Percentiles rank a stretch among this genome's conserved stretches.
Evolutionary conservation across 2,888 invertebrate genomes (phyloP).

Genomic region (Polydrusus cervinus): DNA sequence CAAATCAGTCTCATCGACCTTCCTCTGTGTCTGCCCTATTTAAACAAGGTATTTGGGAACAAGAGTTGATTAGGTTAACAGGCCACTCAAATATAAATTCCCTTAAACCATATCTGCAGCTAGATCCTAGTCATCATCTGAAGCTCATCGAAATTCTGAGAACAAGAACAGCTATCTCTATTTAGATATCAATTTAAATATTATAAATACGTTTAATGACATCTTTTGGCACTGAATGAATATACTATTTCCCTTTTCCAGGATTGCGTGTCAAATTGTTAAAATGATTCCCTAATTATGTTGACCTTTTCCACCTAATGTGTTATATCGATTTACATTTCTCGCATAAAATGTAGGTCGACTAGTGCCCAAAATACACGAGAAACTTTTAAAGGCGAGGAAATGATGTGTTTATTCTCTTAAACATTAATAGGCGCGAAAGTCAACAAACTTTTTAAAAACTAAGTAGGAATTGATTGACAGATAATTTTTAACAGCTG

Average conservation of each 20-base stretch:
- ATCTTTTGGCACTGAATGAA: neutral
- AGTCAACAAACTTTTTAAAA: slow-evolving; percentile 11
- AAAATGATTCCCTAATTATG: slow-evolving; percentile 8
- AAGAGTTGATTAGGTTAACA: too few species aligned
- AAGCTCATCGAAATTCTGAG: too few species aligned
- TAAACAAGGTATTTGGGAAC: too few species aligned
- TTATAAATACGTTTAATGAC: too few species aligned
- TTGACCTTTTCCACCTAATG: slow-evolving; percentile 9
- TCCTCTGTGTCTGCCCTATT: too few species aligned
- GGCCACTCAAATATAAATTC: too few species aligned
- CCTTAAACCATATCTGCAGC: too few species aligned
- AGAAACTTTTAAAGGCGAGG: neutral
- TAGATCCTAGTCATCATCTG: too few species aligned
- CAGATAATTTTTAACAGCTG: neutral
- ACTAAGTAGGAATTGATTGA: slow-evolving; percentile 14
- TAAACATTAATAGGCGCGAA: slow-evolving; percentile 4
- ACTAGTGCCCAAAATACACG: neutral
- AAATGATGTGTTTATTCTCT: slow-evolving; percentile 2
- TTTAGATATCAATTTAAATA: too few species aligned
- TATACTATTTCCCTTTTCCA: neutral
- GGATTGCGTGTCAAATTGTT: neutral
- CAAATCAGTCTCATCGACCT: too few species aligned
- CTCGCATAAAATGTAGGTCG: slow-evolving; percentile 5
- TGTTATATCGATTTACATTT: slow-evolving; percentile 9
- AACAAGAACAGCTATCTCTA: too few species aligned